Conservation (phyloP, 2,113 vertebrate genomes). For the Planiliza haematocheilus region DNA sequence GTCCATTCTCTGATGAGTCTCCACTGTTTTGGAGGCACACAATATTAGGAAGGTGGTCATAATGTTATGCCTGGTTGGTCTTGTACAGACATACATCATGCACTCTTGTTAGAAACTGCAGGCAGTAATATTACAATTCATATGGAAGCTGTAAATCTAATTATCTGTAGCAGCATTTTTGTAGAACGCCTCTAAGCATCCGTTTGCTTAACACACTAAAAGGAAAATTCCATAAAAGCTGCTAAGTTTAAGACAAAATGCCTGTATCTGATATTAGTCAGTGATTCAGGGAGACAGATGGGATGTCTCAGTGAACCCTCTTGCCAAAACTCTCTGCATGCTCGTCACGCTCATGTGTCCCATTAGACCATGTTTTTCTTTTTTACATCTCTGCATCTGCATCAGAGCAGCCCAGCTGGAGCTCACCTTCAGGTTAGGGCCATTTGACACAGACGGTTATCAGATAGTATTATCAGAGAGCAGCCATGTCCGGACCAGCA, state of each 20-base stretch:
- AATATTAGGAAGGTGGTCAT: too few species aligned
- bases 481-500: constrained; percentile 55
- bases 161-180: neutral
- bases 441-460: constrained; percentile 56
- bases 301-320: neutral
- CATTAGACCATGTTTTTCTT: constrained; percentile 39
- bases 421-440: constrained; percentile 55
- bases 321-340: constrained; percentile 3
- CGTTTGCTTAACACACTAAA: neutral
- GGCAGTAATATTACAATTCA: neutral
- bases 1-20: too few species aligned
- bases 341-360: constrained; percentile 19
- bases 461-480: constrained; percentile 62
- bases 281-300: constrained; percentile 18
- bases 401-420: constrained; percentile 20
- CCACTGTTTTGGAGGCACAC: too few species aligned
- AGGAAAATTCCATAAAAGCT: neutral
- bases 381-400: constrained; percentile 47
- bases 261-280: constrained; percentile 12
- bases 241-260: neutral
- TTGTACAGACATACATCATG: too few species aligned
- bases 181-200: neutral
- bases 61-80: too few species aligned
- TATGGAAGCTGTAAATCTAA: neutral
- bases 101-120: neutral